Conservation (phyloP, 2,113 vertebrate genomes). For the Pseudopipra pipra region DNA sequence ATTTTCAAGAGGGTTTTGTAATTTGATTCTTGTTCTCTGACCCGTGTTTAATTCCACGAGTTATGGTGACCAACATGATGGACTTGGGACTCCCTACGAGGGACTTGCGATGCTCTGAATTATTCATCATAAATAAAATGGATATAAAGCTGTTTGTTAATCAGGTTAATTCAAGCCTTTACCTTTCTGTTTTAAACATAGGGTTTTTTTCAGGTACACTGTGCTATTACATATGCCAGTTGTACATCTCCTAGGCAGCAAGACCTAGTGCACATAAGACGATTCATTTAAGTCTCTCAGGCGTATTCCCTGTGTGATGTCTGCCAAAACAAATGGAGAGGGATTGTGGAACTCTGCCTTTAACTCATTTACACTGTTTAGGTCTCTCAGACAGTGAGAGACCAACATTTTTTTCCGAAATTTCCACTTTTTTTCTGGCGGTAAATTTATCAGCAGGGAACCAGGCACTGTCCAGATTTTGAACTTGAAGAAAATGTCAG, state of each 20-base stretch:
- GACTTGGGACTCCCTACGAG: background rate
- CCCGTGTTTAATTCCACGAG: background rate
- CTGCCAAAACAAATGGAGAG: background rate
- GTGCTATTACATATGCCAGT: background rate
- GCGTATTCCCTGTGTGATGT: background rate
- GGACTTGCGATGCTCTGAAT: background rate
- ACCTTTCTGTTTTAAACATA: background rate
- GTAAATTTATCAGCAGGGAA: background rate
- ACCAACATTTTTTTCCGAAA: background rate
- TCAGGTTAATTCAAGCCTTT: background rate
- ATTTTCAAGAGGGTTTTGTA: background rate
- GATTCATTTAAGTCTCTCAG: background rate
- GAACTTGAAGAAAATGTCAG: background rate
- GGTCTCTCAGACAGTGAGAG: background rate
- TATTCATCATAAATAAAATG: background rate
- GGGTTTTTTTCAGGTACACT: background rate
- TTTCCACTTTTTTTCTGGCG: background rate
- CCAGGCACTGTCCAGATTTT: background rate
- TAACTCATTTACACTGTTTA: background rate
- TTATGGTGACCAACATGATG: background rate
- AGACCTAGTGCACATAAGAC: background rate
- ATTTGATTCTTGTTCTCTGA: background rate
- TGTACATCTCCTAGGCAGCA: constrained; percentile 2
- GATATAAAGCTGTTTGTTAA: background rate
- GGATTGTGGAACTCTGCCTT: background rate